A percentile compares a stretch with the other conserved stretches of the same genome.
Evolutionary conservation across 2,113 vertebrate genomes (phyloP).

Genomic region (Seriola rivoliana): DNA sequence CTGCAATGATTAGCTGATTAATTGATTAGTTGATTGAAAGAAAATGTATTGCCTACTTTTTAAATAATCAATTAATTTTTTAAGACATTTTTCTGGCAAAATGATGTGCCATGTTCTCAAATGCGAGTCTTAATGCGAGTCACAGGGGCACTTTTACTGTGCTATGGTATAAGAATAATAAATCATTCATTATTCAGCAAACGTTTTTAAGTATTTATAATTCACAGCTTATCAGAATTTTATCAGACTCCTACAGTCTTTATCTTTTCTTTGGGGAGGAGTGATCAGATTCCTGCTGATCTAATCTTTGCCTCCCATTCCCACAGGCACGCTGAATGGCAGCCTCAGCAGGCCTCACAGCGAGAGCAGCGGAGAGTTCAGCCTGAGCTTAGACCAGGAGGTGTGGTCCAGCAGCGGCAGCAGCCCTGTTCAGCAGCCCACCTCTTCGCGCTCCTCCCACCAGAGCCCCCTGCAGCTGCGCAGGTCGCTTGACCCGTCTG

Average conservation of each 20-base stretch:
- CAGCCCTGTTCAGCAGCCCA: constrained; percentile 91
- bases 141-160: not conserved
- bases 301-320: not conserved
- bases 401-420: constrained; percentile 95
- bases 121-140: not conserved
- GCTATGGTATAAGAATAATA: not conserved
- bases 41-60: not conserved
- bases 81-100: not conserved
- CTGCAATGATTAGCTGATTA: not conserved
- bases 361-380: constrained; percentile 97
- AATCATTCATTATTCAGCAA: not conserved
- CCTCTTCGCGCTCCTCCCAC: constrained; percentile 85
- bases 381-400: constrained; percentile 91
- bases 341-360: constrained; percentile 92
- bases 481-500: constrained; percentile 77
- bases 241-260: not conserved
- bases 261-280: not conserved
- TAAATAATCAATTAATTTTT: not conserved
- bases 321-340: constrained; percentile 88
- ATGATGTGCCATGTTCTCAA: not conserved
- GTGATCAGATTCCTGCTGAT: not conserved
- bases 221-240: too few relatives aligned
- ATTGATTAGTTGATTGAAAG: not conserved
- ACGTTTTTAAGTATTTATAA: not conserved
- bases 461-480: constrained; percentile 90